Evolutionary conservation across 2,113 vertebrate genomes (phyloP).

Genomic region (Tautogolabrus adspersus): DNA sequence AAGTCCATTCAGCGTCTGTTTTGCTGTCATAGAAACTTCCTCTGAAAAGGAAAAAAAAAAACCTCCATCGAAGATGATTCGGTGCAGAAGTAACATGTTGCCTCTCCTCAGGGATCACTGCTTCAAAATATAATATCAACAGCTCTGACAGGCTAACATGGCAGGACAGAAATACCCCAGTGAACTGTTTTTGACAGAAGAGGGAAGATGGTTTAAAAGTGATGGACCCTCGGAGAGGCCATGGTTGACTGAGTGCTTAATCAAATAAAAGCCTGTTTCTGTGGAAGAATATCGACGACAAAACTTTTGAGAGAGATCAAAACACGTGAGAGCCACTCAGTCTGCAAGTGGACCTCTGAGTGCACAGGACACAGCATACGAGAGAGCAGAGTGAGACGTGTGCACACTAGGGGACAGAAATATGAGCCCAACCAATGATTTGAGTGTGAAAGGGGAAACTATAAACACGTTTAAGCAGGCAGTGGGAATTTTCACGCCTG

Average conservation of each 20-base stretch:
- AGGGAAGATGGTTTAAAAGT: not conserved
- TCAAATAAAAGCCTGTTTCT: slow-evolving; percentile 9
- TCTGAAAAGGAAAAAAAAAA: slow-evolving; percentile 12
- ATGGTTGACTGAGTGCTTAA: slow-evolving; percentile 19
- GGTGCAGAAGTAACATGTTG: slow-evolving; percentile 13
- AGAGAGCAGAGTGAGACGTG: not conserved
- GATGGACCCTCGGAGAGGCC: slow-evolving; percentile 5
- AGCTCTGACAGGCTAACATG: slow-evolving; percentile 10
- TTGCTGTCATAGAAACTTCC: slow-evolving; percentile 26
- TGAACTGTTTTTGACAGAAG: slow-evolving; percentile 12
- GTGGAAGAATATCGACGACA: not conserved
- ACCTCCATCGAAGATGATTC: slow-evolving; percentile 5
- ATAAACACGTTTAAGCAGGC: too few species aligned
- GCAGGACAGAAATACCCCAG: slow-evolving; percentile 23
- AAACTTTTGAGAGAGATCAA: not conserved
- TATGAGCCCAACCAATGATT: not conserved
- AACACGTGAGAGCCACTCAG: not conserved
- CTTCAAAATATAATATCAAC: slow-evolving; percentile 10
- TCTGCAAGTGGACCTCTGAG: not conserved
- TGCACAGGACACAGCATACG: not conserved
- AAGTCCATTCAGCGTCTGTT: slow-evolving; percentile 23
- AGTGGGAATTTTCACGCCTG: too few species aligned
- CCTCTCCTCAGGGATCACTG: slow-evolving; percentile 2
- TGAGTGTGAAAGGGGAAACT: not conserved
- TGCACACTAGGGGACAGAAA: not conserved